Base-by-base conservation (phyloP, 2,888 invertebrate species). In the Cryptus viduatorius region DNA sequence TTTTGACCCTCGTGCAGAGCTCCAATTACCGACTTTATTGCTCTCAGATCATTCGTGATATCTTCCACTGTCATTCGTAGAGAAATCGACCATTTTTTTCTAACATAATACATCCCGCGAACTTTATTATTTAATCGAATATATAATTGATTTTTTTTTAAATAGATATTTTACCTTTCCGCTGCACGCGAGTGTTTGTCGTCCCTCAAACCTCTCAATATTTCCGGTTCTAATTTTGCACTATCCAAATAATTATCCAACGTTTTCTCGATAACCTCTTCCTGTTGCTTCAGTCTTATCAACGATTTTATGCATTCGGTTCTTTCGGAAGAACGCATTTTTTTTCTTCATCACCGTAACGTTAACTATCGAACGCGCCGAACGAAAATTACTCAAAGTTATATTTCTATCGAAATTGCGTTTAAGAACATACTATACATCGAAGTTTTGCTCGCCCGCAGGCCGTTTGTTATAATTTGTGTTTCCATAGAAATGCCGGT, bases 261-360 rank as follows among this genome's bases (percentile, higher is more conserved):
- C 14, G 88, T 89, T 69, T 90, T 93, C 44, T 92, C 91, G 37
- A 93, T 89, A 56, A 90, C 83, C 44, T 87, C 79, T 78, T 92
- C 93, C 65, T 93, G 91, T 37, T 92, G 90, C 72, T 91, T 93
- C 24, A 93, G 78, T 76, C 89, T 91, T 2, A 91, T 79, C 37
- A 92, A 86, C 3, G 89, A 87, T 72, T 89, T 90, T 4, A 88
- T 65, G 44, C 84, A 90, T 5, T 89, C 88, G n/a, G 84, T 71
- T 68, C 82, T 89, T 68, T 89, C 86, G 10, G 84, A 76, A 4
- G 84, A 84, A 44, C 80, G 65, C 86, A 85, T 86, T 77, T 64
- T 82, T 53, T 31, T 67, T 24, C 16, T 29, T 61, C 31, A 69
- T 46, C 56, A n/a, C 3, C 16, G 61, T 48, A 46, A 31, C 24